Evolutionary conservation across 2,113 vertebrate species (phyloP), one percentile per base, ranked within the genome.

Genomic region (Terrapene triunguis): DNA sequence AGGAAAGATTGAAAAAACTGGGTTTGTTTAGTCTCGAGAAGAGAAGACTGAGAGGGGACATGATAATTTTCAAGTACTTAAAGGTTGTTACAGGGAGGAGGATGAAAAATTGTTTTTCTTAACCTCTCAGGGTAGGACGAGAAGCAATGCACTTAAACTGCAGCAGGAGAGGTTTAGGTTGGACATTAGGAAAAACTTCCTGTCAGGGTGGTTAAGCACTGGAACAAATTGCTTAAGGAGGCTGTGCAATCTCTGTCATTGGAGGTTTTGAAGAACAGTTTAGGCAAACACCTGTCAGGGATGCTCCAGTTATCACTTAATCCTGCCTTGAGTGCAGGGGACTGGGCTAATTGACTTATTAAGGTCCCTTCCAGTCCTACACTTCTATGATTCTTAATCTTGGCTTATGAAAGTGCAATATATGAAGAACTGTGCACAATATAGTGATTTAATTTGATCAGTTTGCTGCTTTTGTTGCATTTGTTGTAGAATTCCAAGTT

Each of bases 371-470:
- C 32, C 32, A 72, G 9, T 22, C 8, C 65, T 21, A 72, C 17
- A 21, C 17, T 38, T 65, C 16, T 72, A 38, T 72, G 65, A 72
- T 72, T 72, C 17, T 38, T 96, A 91, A 87, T 93, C 80, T 80
- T 97, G 94, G 55, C 78, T 94, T 93, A 62, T 57, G 92, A 54
- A 94, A 90, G 1, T 87, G 8, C 7, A 74, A 13, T 29, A 96
- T 94, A 89, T 93, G 53, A 89, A 85, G 87, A 90, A 88, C 35
- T 8, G 22, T 92, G 17, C 17, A 90, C 48, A 95, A 84, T 42
- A 16, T 81, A 91, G 32, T 35, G 42, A 80, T 11, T 12, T 9
- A 50, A 65, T 95, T 94, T 95, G 94, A 87, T 42, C 57, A 57
- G 2, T 94, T 92, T 82, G 82, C 27, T 88, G 1, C 8, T 80